Evolutionary conservation across 1,140 invertebrate genomes (phyloP).

Genomic region (Euura saliciscinereae): DNA sequence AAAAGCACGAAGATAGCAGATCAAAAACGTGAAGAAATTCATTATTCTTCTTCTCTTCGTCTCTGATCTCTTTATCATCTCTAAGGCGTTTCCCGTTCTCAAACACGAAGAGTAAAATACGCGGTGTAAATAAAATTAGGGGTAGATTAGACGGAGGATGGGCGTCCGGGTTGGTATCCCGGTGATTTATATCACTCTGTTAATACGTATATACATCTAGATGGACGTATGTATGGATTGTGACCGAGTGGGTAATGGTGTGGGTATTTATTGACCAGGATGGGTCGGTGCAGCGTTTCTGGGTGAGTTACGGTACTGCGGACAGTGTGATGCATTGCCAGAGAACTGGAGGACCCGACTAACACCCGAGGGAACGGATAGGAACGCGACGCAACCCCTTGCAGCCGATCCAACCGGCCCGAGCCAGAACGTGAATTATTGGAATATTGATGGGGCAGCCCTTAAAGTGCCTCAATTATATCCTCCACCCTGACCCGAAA

Average conservation of each 20-base stretch:
- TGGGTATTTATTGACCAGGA: conserved; percentile 53
- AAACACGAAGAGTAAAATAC: too few relatives aligned
- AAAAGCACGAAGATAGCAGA: neutral
- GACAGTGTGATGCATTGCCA: conserved; percentile 60
- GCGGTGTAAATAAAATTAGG: neutral
- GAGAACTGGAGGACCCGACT: conserved; percentile 55
- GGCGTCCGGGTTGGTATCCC: neutral
- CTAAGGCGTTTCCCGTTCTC: too few relatives aligned
- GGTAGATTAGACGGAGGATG: neutral
- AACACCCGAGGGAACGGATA: conserved; percentile 52
- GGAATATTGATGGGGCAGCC: conserved; percentile 56
- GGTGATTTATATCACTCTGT: neutral
- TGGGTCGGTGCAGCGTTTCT: conserved; percentile 31
- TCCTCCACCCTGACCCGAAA: neutral
- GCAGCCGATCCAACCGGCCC: conserved; percentile 28
- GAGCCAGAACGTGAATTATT: conserved; percentile 51
- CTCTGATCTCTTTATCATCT: neutral
- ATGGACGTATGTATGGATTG: neutral
- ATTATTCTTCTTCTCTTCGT: neutral
- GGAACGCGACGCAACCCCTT: conserved; percentile 50
- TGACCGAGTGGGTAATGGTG: neutral
- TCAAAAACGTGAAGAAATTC: neutral
- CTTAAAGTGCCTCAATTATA: conserved; percentile 57
- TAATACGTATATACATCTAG: neutral
- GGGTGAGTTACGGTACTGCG: conserved; percentile 57